Base-by-base conservation (phyloP, 1,140 invertebrate genomes). In the Meloidogyne exigua region DNA sequence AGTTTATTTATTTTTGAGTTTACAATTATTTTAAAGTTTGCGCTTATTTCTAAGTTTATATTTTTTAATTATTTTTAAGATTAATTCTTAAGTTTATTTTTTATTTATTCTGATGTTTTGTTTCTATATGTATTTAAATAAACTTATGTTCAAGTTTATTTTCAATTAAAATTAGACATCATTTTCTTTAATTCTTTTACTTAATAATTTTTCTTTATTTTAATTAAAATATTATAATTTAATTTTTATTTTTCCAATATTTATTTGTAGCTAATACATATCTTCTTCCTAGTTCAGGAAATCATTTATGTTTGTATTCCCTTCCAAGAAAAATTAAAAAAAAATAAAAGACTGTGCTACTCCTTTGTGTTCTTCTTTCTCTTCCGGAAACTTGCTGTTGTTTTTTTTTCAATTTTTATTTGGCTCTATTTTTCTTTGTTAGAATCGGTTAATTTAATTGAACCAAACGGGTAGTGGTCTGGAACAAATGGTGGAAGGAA, bases 401-500 rank as follows among this genome's bases (percentile, higher is more conserved):
- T n/a, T n/a, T n/a, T n/a, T 57, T 57, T 57, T 3, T 57, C 49
- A 57, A 57, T 57, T 57, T 57, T 57, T 57, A 57, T 57, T 57
- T 57, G 49, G n/a, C 18, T 57, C n/a, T 39, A 39, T 57, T 57
- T 32, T 32, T 32, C 28, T 57, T 18, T 57, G 18, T 57, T 57
- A 57, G 49, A 57, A 57, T n/a, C 13, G 13, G 49, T 57, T 57
- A 57, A 57, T 57, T 57, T 57, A 57, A 57, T 57, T 57, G 49
- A n/a, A 57, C 49, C 18, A 57, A 57, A 57, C 49, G 44, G 49
- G 49, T 57, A 57, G 49, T n/a, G 49, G 49, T 57, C 49, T 57
- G 49, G 49, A 57, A 57, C 49, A 57, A 57, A 57, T 57, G n/a
- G 49, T 18, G 49, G n/a, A 57, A 57, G 49, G 49, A 57, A 57